These are phyloP conservation scores for Acanthisitta chloris DNA, from an alignment of 2,113 vertebrate species.

Conservation along the genomic window DNA sequence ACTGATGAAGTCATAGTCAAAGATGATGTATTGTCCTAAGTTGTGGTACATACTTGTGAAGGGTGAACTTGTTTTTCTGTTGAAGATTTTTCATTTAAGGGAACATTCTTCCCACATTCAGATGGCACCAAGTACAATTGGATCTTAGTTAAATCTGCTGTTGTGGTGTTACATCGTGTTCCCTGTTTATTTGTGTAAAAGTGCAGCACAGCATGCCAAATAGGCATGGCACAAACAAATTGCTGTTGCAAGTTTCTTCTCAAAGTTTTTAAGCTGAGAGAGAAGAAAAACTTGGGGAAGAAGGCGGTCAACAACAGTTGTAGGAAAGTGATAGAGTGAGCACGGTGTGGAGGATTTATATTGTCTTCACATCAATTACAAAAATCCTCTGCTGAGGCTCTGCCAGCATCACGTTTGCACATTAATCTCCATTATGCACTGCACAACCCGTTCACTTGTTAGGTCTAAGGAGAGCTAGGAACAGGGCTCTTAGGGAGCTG, in stretches of 20 bases:
- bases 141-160: constrained; percentile 16
- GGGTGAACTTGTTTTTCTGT: constrained; percentile 2
- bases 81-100: not conserved
- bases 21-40: not conserved
- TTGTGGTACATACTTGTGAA: not conserved
- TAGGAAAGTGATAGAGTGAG: not conserved
- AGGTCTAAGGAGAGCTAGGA: not conserved
- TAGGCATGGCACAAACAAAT: not conserved
- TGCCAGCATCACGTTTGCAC: not conserved
- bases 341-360: too few relatives aligned
- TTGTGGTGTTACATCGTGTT: constrained; percentile 6
- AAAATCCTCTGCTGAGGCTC: not conserved
- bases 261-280: not conserved
- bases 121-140: not conserved
- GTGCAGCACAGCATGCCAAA: accelerated
- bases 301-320: not conserved
- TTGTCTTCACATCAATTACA: not conserved
- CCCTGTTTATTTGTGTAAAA: constrained; percentile 13
- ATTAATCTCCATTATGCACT: not conserved
- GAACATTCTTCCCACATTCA: constrained; percentile 29
- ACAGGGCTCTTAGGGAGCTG: not conserved
- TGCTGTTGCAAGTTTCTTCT: not conserved
- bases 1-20: not conserved
- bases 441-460: not conserved
- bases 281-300: not conserved